Conservation (phyloP, 35 echinoderm and acorn worm genomes). For the Anneissia japonica region DNA sequence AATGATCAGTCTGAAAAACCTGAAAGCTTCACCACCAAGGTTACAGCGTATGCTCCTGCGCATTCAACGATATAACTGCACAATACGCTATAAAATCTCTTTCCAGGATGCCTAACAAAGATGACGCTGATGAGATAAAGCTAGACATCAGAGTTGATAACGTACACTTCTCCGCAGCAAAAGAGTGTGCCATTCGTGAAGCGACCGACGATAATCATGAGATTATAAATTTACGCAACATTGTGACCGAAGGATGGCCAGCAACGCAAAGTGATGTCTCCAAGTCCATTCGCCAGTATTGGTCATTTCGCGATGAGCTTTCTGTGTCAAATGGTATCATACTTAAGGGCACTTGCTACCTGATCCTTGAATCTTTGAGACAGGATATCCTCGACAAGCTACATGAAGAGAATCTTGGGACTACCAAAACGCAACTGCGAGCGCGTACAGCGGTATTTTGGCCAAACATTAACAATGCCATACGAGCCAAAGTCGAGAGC, state of each 20-base stretch:
- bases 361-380: too few species aligned
- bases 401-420: conserved; percentile 49
- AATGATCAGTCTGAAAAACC: conserved; percentile 24
- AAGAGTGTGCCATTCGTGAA: neutral
- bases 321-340: too few species aligned
- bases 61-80: conserved; percentile 41
- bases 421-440: conserved; percentile 44
- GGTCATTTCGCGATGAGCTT: neutral
- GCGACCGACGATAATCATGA: neutral
- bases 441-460: conserved; percentile 25
- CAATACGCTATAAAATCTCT: conserved; percentile 52
- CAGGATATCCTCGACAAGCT: conserved; percentile 33
- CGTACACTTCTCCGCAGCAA: neutral
- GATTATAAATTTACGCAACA: neutral
- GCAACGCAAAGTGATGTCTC: neutral
- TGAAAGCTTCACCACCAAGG: conserved; percentile 12
- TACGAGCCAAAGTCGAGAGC: conserved; percentile 12
- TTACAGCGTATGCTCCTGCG: conserved; percentile 41
- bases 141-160: neutral
- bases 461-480: conserved; percentile 60
- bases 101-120: neutral
- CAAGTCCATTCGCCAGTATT: neutral
- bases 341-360: too few species aligned
- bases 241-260: neutral
- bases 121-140: neutral